Base-by-base conservation (phyloP, 2,888 invertebrate species). In the Leptodirus hochenwartii region DNA sequence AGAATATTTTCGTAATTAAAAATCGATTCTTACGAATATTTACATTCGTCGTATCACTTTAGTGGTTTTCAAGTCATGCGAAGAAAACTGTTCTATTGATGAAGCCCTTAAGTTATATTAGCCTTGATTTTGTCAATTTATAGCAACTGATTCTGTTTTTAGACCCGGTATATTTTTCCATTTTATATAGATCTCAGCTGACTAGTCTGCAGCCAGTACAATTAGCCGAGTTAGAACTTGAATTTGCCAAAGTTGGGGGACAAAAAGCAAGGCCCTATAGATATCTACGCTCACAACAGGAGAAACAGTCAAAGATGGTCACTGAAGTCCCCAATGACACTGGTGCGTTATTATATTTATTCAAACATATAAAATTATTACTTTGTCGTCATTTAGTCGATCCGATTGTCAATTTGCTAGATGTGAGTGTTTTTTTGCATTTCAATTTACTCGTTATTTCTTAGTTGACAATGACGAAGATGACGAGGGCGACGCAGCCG, bases 191-290 rank as follows among this genome's bases (percentile, higher is more conserved):
- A 49, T 74, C 84, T 2, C 90, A 90, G 51, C 68, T 93, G 37
- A 67, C 76, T 12, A 68, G 73, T 17, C 61, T 95, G 11, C 93
- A 95, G 49, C 81, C 91, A 2, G 79, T 93, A 1, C 82, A 88
- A 45, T 62, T 91, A 17, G 72, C 82, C 33, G 95, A 95, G 54
- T 53, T 96, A 25, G 78, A 93, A 43, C 67, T 74, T 17, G 82
- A 91, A 46, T 95, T 95, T 59, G 70, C 74, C 27, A 82, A 82
- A 46, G 53, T 69, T 25, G 59, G 57, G 23, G 58, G 62, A 4
- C 69, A 66, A 29, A 74, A 70, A 47, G 72, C 75, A 0, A 53
- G 59, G n/a, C 81, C 84, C 14, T 64, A 62, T 1, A 60, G 88
- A 30, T 82, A 75, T 46, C 58, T 88, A 29, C 62, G 80, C 30